Base-by-base conservation (phyloP, 2,113 vertebrate species). In the Pedionomus torquatus region DNA sequence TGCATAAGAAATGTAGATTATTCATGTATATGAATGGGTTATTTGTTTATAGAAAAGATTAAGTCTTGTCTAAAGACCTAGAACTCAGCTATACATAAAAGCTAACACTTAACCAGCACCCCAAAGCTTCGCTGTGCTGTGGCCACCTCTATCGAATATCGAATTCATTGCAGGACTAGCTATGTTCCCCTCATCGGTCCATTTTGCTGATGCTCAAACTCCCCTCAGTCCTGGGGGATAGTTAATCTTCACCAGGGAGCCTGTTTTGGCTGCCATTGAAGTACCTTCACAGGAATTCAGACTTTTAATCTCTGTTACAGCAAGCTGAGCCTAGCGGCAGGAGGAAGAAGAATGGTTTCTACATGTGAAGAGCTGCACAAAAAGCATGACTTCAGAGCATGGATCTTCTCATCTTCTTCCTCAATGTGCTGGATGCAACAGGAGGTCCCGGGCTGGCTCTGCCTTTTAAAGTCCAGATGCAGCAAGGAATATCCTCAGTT, bases 1-100 rank as follows among this genome's bases (percentile, higher is more conserved):
- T 97, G 95, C 96, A 97, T 98, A 93, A 97, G 95, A 98, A 97
- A 94, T 96, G 91, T 78, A 78, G 94, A 96, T 96, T 97, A 95
- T 97, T 97, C 92, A 97, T 96, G 96, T 95, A 97, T 97, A 96
- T 96, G 75, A 91, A 83, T 88, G 87, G 90, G 76, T 96, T 97
- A 95, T 96, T 96, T 98, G 94, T 95, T 97, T 97, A 94, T 89
- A 95, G 90, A 96, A 96, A 85, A 95, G 94, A 97, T 95, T 96
- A 96, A 91, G 85, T 75, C 83, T 95, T 83, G 83, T 97, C 96
- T 97, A 94, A 97, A 96, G 96, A 87, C 94, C 80, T 96, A 86
- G 91, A 96, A 86, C 60, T 94, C 61, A 52, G 61, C 83, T 87
- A 72, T 83, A 91, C 6, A 13, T 89, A 75, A 92, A 80, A 95